These are phyloP conservation scores for Odontesthes bonariensis DNA, from an alignment of 2,113 vertebrate genomes.

Conservation along the genomic window DNA sequence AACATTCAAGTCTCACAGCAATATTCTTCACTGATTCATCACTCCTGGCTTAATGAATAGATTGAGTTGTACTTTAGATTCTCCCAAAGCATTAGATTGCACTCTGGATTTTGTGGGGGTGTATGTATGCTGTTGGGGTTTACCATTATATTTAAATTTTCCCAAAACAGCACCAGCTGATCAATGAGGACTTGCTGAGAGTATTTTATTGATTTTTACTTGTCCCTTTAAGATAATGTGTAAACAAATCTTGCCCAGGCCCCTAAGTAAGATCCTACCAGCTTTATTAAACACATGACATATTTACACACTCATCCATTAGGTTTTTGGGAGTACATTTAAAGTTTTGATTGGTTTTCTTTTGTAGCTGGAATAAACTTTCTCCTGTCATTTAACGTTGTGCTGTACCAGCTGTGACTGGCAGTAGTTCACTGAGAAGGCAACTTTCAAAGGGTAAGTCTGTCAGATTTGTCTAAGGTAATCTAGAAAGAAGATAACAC, in stretches of 20 bases:
- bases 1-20: conserved; percentile 18
- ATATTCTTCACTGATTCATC: conserved; percentile 49
- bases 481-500: neutral
- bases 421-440: neutral
- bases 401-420: neutral
- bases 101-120: conserved; percentile 38
- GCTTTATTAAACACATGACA: conserved; percentile 36
- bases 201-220: conserved; percentile 42
- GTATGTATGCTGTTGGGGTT: neutral
- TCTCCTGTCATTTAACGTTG: conserved; percentile 3
- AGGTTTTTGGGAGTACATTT: neutral
- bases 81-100: conserved; percentile 34
- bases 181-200: conserved; percentile 5
- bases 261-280: conserved; percentile 54
- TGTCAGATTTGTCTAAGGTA: conserved; percentile 13
- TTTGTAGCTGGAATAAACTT: conserved; percentile 6
- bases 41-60: conserved; percentile 57
- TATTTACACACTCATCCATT: conserved; percentile 16
- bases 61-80: conserved; percentile 45
- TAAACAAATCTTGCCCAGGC: conserved; percentile 16
- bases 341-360: neutral
- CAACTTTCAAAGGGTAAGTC: neutral
- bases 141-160: conserved; percentile 34
- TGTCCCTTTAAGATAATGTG: conserved; percentile 25
- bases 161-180: conserved; percentile 28